These are phyloP conservation scores for Trichonephila inaurata DNA, from an alignment of 1,140 invertebrate genomes.

Conservation along the genomic window DNA sequence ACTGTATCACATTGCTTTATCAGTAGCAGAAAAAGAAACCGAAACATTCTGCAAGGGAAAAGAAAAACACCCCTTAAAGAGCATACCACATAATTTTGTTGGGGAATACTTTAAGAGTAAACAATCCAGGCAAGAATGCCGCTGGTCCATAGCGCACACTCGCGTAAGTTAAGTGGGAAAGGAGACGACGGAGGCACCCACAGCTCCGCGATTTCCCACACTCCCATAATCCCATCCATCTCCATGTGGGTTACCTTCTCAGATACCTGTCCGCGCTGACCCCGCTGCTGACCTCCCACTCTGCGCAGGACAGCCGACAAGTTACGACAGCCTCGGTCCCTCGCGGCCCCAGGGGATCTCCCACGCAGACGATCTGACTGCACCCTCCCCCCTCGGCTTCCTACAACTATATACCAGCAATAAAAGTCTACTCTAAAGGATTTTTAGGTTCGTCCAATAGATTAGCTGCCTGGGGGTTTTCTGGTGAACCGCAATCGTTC, in stretches of 20 bases:
- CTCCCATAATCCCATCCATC: conserved; percentile 25
- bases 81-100: too few relatives aligned
- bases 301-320: conserved; percentile 58
- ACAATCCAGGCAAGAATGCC: background rate
- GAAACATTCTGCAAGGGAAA: too few relatives aligned
- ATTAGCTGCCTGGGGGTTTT: background rate
- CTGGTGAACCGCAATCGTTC: background rate
- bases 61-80: too few relatives aligned
- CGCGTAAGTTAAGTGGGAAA: conserved; percentile 47
- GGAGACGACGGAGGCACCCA: background rate
- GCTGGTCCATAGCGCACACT: background rate
- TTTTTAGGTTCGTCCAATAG: background rate
- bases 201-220: conserved; percentile 23
- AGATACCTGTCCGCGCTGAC: conserved; percentile 41
- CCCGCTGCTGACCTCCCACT: conserved; percentile 30
- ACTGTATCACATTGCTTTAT: too few relatives aligned
- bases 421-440: background rate
- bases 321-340: conserved; percentile 38
- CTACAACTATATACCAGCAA: conserved; percentile 51
- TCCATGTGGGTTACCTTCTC: background rate
- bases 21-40: too few relatives aligned
- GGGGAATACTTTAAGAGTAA: background rate
- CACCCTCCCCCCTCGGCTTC: conserved; percentile 5
- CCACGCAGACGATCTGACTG: conserved; percentile 19
- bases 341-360: conserved; percentile 35